Evolutionary conservation across 2,888 invertebrate genomes (phyloP).

Genomic region (Ormyrus pomaceus): DNA sequence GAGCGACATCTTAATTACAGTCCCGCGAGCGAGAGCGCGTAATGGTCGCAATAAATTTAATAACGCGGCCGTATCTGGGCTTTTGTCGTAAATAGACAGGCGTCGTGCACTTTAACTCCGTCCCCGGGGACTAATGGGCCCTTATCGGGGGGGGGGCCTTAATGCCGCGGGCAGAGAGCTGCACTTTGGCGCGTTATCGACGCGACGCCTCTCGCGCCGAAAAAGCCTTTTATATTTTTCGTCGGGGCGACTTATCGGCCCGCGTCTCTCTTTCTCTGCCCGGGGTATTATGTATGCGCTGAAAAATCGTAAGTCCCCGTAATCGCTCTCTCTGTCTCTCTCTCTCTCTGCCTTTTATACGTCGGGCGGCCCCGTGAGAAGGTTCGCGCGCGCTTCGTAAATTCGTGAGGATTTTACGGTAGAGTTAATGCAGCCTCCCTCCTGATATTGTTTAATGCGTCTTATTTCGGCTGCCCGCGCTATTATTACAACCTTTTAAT

Average conservation of each 20-base stretch:
- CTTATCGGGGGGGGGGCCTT: not conserved
- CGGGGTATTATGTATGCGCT: no score
- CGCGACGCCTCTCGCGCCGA: not conserved
- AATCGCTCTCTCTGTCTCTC: not conserved
- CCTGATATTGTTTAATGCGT: no score
- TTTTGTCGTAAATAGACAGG: slow-evolving; percentile 7
- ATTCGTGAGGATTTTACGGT: not conserved
- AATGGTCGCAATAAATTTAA: slow-evolving; percentile 48
- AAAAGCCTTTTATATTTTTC: slow-evolving; percentile 39
- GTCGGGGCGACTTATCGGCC: not conserved
- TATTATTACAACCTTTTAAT: slow-evolving; percentile 14
- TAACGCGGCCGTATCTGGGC: slow-evolving; percentile 9
- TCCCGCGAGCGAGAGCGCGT: not conserved
- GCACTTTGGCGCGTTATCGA: slow-evolving; percentile 38
- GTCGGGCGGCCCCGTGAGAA: slow-evolving; percentile 10
- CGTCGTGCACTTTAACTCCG: slow-evolving; percentile 2
- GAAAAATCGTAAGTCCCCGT: not conserved
- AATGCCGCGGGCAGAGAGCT: not conserved
- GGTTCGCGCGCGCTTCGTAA: slow-evolving; percentile 4
- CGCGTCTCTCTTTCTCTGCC: no score
- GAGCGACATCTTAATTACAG: slow-evolving; percentile 41
- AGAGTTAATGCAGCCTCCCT: no score
- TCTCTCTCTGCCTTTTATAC: not conserved
- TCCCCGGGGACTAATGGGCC: slow-evolving; percentile 6
- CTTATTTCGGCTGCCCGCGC: no score